Evolutionary conservation across 2,888 invertebrate species (phyloP), one percentile per base, ranked within the genome.

Genomic region (Oegoconia quadripuncta): DNA sequence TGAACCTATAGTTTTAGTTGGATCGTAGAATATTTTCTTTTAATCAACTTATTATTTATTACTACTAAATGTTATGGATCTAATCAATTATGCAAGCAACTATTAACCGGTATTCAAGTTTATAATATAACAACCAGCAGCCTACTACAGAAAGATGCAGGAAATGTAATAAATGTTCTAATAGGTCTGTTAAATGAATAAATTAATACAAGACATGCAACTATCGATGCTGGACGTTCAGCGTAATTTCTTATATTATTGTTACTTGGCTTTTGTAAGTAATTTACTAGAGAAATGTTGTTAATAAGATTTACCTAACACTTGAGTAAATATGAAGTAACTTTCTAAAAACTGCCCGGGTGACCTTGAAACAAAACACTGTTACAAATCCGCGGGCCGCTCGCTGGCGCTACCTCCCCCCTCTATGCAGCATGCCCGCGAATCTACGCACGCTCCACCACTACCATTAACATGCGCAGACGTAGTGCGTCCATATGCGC

Each of bases 291-390:
- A 18, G 29, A 29, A 36, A 30, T 30, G 36, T 29, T 15, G 16
- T n/a, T 61, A 60, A 61, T 59, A 65, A 56, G 72, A 75, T 63
- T 78, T 71, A 75, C 63, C 69, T 73, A 73, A 77, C 69, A 68
- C 64, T 68, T 57, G 61, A 72, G 64, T 57, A 48, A 55, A 59
- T 57, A 52, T 79, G 74, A 78, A 80, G 79, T 82, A 78, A 87
- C 88, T 88, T 88, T 88, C 88, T 87, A 88, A 88, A 87, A 84
- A 83, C 81, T 82, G 76, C 76, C 81, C 73, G 70, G 67, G 69
- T 87, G 87, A 88, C 88, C 88, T 88, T 88, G 88, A 88, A 86
- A 84, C 80, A 81, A 81, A 86, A 78, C 75, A 77, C 72, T 86
- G 68, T 88, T 88, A 87, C 87, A 84, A 87, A 83, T 88, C 80